These are phyloP conservation scores for Thripadectes ignobilis DNA, from an alignment of 2,797 vertebrate genomes.

Conservation along the genomic window DNA sequence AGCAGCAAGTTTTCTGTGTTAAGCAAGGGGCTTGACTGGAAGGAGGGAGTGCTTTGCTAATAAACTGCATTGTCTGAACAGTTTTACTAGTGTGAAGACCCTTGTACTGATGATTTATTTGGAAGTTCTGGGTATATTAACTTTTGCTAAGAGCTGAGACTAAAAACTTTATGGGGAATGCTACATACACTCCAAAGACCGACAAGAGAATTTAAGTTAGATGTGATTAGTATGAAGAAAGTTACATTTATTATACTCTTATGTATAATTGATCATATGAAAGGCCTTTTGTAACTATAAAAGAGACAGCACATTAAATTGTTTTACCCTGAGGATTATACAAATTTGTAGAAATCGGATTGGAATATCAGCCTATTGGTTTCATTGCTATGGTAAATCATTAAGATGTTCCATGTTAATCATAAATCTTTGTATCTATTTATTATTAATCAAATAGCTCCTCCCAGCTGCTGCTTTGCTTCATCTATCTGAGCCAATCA, in stretches of 20 bases:
- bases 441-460: slow-evolving; percentile 76
- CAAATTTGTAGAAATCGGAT: slow-evolving; percentile 79
- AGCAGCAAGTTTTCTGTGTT: slow-evolving; percentile 12
- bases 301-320: slow-evolving; percentile 85
- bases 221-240: slow-evolving; percentile 84
- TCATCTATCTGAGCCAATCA: slow-evolving; percentile 61
- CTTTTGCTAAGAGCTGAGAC: slow-evolving; percentile 80
- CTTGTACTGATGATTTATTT: slow-evolving; percentile 75
- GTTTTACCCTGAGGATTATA: slow-evolving; percentile 83
- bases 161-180: slow-evolving; percentile 82
- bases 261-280: slow-evolving; percentile 84
- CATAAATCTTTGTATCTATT: slow-evolving; percentile 76
- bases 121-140: slow-evolving; percentile 79
- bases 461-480: slow-evolving; percentile 73
- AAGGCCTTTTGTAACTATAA: slow-evolving; percentile 85
- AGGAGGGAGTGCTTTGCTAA: slow-evolving; percentile 61
- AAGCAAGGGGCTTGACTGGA: slow-evolving; percentile 43
- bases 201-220: slow-evolving; percentile 81
- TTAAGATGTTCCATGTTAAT: slow-evolving; percentile 76
- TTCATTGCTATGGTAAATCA: slow-evolving; percentile 80
- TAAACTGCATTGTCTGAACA: slow-evolving; percentile 66
- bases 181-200: slow-evolving; percentile 78
- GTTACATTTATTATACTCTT: slow-evolving; percentile 84
- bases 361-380: slow-evolving; percentile 79
- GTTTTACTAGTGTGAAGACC: slow-evolving; percentile 67